These are phyloP conservation scores for Acronicta aceris DNA, from an alignment of 2,888 invertebrate genomes.

Conservation along the genomic window DNA sequence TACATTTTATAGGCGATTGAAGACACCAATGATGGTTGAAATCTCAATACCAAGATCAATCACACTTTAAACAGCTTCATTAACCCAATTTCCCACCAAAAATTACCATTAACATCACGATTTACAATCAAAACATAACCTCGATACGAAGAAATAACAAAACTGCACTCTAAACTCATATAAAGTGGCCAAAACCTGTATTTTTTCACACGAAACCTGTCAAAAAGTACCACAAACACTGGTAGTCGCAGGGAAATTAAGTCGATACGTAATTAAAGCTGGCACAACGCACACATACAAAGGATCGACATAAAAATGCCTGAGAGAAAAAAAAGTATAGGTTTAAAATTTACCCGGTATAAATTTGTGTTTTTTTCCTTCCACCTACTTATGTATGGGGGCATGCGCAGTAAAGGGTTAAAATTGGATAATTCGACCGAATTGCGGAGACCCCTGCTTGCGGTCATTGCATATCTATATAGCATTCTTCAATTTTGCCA, in stretches of 20 bases:
- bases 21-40: constrained; percentile 11
- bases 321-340: constrained; percentile 88
- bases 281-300: constrained; percentile 86
- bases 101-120: constrained; percentile 22
- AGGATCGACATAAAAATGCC: constrained; percentile 88
- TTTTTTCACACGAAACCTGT: constrained; percentile 61
- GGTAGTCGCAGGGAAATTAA: constrained; percentile 85
- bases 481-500: constrained; percentile 54
- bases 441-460: constrained; percentile 25
- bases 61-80: constrained; percentile 15
- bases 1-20: constrained; percentile 45
- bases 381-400: constrained; percentile 86
- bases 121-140: constrained; percentile 50
- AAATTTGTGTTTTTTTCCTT: constrained; percentile 89
- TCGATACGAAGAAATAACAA: constrained; percentile 24
- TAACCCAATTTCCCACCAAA: constrained; percentile 55
- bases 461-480: constrained; percentile 14
- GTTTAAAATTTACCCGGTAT: constrained; percentile 89
- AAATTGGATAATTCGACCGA: constrained; percentile 59
- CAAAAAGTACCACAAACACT: constrained; percentile 71
- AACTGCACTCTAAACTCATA: constrained; percentile 43
- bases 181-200: constrained; percentile 54
- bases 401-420: constrained; percentile 89
- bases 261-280: constrained; percentile 89
- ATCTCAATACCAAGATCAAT: constrained; percentile 2